These are phyloP conservation scores for Zelostemma sp. DNA, from an alignment of 1,140 invertebrate genomes.

Conservation along the genomic window DNA sequence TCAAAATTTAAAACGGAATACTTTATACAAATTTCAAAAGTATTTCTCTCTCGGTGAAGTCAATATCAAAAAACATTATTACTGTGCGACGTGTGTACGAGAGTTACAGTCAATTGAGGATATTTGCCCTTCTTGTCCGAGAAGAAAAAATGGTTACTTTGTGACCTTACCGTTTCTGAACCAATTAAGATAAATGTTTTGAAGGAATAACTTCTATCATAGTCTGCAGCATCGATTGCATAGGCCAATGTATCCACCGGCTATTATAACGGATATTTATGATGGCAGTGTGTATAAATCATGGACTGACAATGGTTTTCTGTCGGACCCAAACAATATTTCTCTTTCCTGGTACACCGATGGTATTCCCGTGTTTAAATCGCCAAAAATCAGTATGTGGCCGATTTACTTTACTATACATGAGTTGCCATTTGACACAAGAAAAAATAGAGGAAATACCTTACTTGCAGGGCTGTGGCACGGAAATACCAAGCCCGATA, in stretches of 20 bases:
- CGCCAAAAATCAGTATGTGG: slow-evolving; percentile 39
- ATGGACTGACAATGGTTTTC: slow-evolving; percentile 33
- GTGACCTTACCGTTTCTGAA: slow-evolving; percentile 19
- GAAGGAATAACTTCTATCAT: slow-evolving; percentile 14
- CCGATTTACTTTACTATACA: slow-evolving; percentile 54
- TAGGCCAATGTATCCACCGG: neutral
- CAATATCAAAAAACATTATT: no score
- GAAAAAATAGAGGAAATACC: slow-evolving; percentile 42
- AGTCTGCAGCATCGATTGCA: slow-evolving; percentile 15
- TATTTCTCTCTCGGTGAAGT: slow-evolving; percentile 15
- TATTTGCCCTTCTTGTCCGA: no score
- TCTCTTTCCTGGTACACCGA: slow-evolving; percentile 51
- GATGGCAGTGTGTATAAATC: slow-evolving; percentile 11
- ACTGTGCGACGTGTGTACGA: no score
- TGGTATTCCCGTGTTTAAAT: no score
- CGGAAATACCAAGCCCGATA: slow-evolving; percentile 25
- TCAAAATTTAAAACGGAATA: slow-evolving; percentile 12
- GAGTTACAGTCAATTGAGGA: no score
- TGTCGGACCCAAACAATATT: slow-evolving; percentile 45
- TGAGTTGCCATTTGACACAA: slow-evolving; percentile 47
- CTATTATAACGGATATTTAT: slow-evolving; percentile 23
- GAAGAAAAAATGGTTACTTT: slow-evolving; percentile 24
- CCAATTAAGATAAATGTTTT: slow-evolving; percentile 24
- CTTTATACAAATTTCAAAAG: slow-evolving; percentile 24
- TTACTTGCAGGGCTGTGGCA: slow-evolving; percentile 43